Conservation (phyloP, 2,888 invertebrate species). For the Chrysomela aeneicollis region DNA sequence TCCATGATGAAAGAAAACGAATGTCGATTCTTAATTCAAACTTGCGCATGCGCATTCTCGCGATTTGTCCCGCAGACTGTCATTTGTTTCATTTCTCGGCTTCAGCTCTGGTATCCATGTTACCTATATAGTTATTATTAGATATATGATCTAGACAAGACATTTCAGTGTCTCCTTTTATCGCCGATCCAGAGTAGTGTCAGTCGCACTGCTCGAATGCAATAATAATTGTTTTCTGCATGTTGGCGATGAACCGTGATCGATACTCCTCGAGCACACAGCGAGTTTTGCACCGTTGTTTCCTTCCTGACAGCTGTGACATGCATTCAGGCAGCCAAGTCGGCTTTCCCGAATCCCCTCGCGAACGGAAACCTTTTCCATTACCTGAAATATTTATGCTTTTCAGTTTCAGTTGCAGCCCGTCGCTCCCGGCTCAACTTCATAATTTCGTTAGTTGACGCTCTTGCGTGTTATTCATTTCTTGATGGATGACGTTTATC, state of each 20-base stretch:
- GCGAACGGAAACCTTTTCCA: slow-evolving; percentile 43
- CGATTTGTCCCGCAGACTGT: too few relatives aligned
- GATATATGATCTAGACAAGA: not conserved
- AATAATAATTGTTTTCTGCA: slow-evolving; percentile 40
- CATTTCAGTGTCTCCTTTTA: too few relatives aligned
- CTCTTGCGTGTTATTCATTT: not conserved
- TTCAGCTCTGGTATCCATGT: too few relatives aligned
- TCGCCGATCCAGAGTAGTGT: too few relatives aligned
- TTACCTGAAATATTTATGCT: slow-evolving; percentile 48
- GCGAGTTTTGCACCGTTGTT: slow-evolving; percentile 35
- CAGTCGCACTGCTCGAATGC: slow-evolving; percentile 20
- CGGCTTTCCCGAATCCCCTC: slow-evolving; percentile 41
- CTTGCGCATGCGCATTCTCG: too few relatives aligned
- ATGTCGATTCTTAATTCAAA: too few relatives aligned
- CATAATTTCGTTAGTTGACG: slow-evolving; percentile 35
- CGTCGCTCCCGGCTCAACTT: slow-evolving; percentile 36
- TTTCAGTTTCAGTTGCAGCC: slow-evolving; percentile 38
- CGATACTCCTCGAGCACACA: slow-evolving; percentile 26
- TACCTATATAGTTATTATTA: too few relatives aligned
- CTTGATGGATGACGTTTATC: not conserved
- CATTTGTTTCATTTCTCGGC: too few relatives aligned
- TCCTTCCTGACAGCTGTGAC: slow-evolving; percentile 43
- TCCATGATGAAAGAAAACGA: too few relatives aligned
- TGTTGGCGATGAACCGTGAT: slow-evolving; percentile 30
- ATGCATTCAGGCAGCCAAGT: slow-evolving; percentile 41